A percentile compares a stretch with the other conserved stretches of the same genome.
phyloP scores from a whole-genome alignment of 92 coral and sea anemone genomes.

The Parazoanthus swiftii region DNA sequence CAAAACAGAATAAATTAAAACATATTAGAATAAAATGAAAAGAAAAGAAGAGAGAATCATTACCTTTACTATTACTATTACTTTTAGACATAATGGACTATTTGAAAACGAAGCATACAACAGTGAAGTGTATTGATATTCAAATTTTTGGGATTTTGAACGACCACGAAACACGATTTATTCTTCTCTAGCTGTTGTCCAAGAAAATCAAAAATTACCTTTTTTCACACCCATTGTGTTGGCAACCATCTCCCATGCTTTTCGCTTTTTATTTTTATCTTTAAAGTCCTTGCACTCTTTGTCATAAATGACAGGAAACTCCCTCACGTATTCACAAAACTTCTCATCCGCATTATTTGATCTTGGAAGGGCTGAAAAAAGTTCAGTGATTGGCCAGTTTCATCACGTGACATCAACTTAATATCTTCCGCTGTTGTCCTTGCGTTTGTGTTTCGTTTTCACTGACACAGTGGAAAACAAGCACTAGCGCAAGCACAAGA shows the following conservation, averaged over 20 bases:
- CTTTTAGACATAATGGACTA: not conserved
- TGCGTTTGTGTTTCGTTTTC: slow-evolving; percentile 28
- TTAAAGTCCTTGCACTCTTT: slow-evolving; percentile 17
- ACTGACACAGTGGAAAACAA: slow-evolving; percentile 11
- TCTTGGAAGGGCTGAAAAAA: slow-evolving; percentile 5
- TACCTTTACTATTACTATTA: no score
- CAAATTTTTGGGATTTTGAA: slow-evolving; percentile 11
- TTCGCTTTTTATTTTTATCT: slow-evolving; percentile 30
- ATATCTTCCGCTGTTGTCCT: slow-evolving; percentile 23
- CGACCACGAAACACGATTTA: slow-evolving; percentile 23
- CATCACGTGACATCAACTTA: slow-evolving; percentile 18
- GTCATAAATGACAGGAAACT: slow-evolving; percentile 20
- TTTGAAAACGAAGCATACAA: slow-evolving; percentile 13
- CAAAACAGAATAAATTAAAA: no score
- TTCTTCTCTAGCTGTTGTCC: not conserved
- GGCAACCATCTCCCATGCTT: slow-evolving; percentile 25
- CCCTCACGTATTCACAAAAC: slow-evolving; percentile 19
- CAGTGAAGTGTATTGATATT: slow-evolving; percentile 15
- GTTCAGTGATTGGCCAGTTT: slow-evolving; percentile 20
- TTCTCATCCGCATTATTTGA: slow-evolving; percentile 20
- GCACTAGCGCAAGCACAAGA: slow-evolving; percentile 23
- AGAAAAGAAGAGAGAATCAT: no score
- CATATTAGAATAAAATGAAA: no score
- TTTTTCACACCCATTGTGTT: slow-evolving; percentile 26
- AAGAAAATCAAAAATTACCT: slow-evolving; percentile 22